Evolutionary conservation across 2,113 vertebrate genomes (phyloP), one percentile per base, ranked within the genome.

Genomic region (Myotis brandtii): DNA sequence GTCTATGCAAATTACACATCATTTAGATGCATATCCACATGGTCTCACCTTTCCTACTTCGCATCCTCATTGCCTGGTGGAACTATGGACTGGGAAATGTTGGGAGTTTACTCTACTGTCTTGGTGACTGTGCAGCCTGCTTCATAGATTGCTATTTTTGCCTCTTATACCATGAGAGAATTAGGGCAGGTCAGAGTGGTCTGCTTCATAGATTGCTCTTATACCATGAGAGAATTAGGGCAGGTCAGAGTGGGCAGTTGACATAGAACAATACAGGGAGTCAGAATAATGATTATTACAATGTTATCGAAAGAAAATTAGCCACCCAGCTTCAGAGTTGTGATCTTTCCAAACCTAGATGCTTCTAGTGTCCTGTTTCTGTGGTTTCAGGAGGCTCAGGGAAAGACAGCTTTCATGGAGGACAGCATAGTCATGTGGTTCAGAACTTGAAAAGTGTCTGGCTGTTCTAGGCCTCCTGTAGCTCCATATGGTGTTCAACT

Each of bases 141-240:
- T 23, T 40, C 64, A 30, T 56, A 40, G 18, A n/a, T 17, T 8
- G 0, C 40, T 37, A 37, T 37, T 37, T 37, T 37, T 37, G 37
- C 37, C 37, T 23, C 0, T 67, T 59, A 40, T 7, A 52, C 27
- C 5, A 21, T 50, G 32, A 14, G 27, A 43, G 0, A 17, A 13
- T 69, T 10, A 20, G n/a, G 3, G 40, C 6, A 95, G 16, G 20
- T 7, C n/a, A 75, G 32, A 52, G 62, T 13, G 16, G 14, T n/a
- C n/a, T n/a, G n/a, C n/a, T n/a, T n/a, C n/a, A n/a, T 56, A 40
- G 18, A n/a, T 17, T 8, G 0, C 40, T 21, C 0, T 67, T 56
- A 40, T 7, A 52, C 27, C 5, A 21, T 50, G 32, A 14, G 27
- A 43, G 0, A 17, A 13, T 69, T 10, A 20, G n/a, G 3, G 40